These are phyloP conservation scores for Asteroscopus sphinx DNA, from an alignment of 2,888 invertebrate genomes.

Conservation along the genomic window DNA sequence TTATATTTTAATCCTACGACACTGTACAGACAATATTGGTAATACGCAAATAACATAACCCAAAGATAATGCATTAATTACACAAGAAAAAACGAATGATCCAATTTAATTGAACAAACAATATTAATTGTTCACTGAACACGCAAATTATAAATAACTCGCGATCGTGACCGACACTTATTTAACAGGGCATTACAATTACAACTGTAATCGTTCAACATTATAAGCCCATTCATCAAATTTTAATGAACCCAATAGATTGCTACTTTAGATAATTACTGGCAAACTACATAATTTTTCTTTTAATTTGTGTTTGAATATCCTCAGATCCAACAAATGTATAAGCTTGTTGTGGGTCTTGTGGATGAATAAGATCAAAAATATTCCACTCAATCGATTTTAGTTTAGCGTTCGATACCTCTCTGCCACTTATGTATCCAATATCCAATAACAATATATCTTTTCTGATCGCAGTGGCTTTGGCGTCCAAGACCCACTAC, in stretches of 20 bases:
- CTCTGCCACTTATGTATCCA: no score
- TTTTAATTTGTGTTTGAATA: slow-evolving; percentile 18
- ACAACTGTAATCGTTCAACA: slow-evolving; percentile 57
- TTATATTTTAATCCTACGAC: background rate
- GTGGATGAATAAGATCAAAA: slow-evolving; percentile 1
- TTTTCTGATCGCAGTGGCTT: no score
- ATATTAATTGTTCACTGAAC: slow-evolving; percentile 37
- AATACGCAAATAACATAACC: background rate
- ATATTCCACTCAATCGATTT: no score
- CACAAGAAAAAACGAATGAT: slow-evolving; percentile 12
- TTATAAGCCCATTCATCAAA: slow-evolving; percentile 51
- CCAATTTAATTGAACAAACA: slow-evolving; percentile 43
- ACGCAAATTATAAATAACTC: slow-evolving; percentile 43
- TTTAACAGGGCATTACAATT: slow-evolving; percentile 51
- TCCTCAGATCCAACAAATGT: slow-evolving; percentile 1
- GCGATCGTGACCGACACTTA: slow-evolving; percentile 50
- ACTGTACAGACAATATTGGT: background rate
- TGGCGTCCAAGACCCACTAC: no score
- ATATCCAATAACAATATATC: no score
- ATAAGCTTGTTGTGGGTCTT: background rate
- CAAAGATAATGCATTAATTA: slow-evolving; percentile 8
- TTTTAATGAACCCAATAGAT: slow-evolving; percentile 46
- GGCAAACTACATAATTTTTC: slow-evolving; percentile 27
- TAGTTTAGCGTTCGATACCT: no score
- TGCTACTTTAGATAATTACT: slow-evolving; percentile 34